These are phyloP conservation scores for Drosophila bocki DNA, from an alignment of 1,140 invertebrate species.

Conservation along the genomic window DNA sequence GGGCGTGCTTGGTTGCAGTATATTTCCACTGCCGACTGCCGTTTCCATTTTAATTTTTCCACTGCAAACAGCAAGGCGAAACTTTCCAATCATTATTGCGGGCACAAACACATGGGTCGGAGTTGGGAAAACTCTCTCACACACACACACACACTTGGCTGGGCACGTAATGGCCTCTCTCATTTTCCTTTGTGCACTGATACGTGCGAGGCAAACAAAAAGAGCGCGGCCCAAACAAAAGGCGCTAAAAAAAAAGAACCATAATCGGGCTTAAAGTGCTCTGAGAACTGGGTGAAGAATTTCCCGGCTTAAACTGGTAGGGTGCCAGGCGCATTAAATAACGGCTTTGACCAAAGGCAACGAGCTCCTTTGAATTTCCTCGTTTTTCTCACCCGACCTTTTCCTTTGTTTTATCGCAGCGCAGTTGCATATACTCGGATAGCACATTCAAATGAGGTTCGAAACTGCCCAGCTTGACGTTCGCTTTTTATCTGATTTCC, in stretches of 20 bases:
- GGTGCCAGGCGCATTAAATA: conserved; percentile 51
- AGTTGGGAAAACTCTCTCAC: conserved; percentile 25
- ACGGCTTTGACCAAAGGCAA: conserved; percentile 15
- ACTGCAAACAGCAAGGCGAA: conserved; percentile 67
- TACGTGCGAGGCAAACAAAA: conserved; percentile 73
- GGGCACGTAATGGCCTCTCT: conserved; percentile 71
- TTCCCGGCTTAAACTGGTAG: background rate
- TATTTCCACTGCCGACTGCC: conserved; percentile 56
- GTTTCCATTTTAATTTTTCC: conserved; percentile 44
- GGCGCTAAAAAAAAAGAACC: conserved; percentile 40
- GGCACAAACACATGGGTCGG: conserved; percentile 30
- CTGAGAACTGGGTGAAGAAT: conserved; percentile 33
- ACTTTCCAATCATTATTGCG: conserved; percentile 81
- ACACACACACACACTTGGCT: conserved; percentile 57
- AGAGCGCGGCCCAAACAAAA: conserved; percentile 61
- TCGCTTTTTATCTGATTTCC: conserved; percentile 59
- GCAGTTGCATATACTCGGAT: conserved; percentile 1
- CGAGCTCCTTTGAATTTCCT: background rate
- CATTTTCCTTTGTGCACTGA: conserved; percentile 75
- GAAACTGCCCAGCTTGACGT: background rate
- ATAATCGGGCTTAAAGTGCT: conserved; percentile 69
- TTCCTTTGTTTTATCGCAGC: conserved; percentile 10
- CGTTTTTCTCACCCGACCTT: background rate
- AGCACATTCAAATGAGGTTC: conserved; percentile 9
- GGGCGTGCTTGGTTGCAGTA: conserved; percentile 61